These are phyloP conservation scores for Oceanodroma leucorhoa DNA, from an alignment of 2,797 vertebrate genomes.

Conservation along the genomic window DNA sequence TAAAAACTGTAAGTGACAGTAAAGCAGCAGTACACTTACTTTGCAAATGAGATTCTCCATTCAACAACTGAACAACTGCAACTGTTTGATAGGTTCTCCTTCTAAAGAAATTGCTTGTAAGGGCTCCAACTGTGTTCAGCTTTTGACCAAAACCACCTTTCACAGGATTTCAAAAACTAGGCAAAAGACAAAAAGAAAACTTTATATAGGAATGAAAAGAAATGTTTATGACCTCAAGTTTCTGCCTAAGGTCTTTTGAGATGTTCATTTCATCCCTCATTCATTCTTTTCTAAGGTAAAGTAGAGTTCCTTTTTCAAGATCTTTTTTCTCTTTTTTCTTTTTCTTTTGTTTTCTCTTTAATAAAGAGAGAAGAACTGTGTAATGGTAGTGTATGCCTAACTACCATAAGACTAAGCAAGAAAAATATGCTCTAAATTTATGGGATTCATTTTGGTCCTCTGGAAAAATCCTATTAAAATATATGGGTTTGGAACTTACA, in stretches of 20 bases:
- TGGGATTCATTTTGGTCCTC: not conserved
- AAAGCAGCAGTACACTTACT: slow-evolving; percentile 49
- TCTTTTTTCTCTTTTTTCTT: not conserved
- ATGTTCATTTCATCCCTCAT: not conserved
- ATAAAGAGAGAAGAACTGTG: not conserved
- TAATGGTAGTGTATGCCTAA: not conserved
- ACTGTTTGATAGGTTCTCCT: slow-evolving; percentile 37
- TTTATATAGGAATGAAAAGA: not conserved
- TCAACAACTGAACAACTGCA: slow-evolving; percentile 22
- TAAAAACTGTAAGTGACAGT: slow-evolving; percentile 43
- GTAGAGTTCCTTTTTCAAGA: not conserved
- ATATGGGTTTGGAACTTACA: not conserved
- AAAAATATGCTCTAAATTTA: not conserved
- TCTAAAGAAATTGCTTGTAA: slow-evolving; percentile 52
- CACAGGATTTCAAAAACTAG: not conserved
- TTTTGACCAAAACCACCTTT: not conserved
- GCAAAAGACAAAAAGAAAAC: slow-evolving; percentile 11
- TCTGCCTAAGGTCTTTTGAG: not conserved
- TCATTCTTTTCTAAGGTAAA: not conserved
- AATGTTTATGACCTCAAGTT: not conserved
- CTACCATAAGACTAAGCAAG: not conserved
- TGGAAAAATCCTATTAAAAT: not conserved
- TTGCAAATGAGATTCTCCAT: slow-evolving; percentile 44
- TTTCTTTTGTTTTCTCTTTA: not conserved
- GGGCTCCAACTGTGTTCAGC: not conserved